A percentile compares a stretch with the other conserved stretches of the same genome.
Evolutionary conservation across 2,888 invertebrate genomes (phyloP).

Genomic region (Brachylomia viminalis): DNA sequence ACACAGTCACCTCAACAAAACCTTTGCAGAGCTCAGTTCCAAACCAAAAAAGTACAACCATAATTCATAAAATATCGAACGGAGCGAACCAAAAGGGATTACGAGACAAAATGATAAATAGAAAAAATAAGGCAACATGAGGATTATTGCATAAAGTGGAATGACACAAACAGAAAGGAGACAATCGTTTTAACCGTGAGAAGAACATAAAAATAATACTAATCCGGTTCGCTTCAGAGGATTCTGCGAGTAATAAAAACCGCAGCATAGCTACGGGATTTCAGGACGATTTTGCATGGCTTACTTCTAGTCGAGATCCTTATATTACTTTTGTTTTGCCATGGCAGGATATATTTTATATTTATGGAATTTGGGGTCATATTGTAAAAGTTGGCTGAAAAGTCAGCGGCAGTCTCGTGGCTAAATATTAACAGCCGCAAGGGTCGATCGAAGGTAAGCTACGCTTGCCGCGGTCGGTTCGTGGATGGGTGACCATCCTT

Average conservation of each 20-base stretch:
- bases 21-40: background rate
- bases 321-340: conserved; percentile 42
- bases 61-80: conserved; percentile 20
- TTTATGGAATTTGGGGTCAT: background rate
- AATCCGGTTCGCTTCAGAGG: conserved; percentile 44
- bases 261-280: conserved; percentile 28
- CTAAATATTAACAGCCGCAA: no score
- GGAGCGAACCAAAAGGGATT: conserved; percentile 29
- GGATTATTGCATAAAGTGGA: conserved; percentile 55
- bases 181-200: conserved; percentile 56
- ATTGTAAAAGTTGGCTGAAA: background rate
- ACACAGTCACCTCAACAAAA: background rate
- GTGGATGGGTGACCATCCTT: no score
- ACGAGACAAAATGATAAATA: conserved; percentile 40
- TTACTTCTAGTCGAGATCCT: conserved; percentile 38
- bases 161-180: conserved; percentile 59
- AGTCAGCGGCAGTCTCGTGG: no score
- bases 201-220: conserved; percentile 57
- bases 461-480: no score
- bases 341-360: conserved; percentile 19
- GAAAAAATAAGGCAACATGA: conserved; percentile 55
- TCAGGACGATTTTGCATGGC: conserved; percentile 44
- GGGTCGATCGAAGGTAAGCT: no score
- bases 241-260: conserved; percentile 52
- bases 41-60: conserved; percentile 17